Evolutionary conservation across 2,888 invertebrate species (phyloP).

Genomic region (Plebejus anna): DNA sequence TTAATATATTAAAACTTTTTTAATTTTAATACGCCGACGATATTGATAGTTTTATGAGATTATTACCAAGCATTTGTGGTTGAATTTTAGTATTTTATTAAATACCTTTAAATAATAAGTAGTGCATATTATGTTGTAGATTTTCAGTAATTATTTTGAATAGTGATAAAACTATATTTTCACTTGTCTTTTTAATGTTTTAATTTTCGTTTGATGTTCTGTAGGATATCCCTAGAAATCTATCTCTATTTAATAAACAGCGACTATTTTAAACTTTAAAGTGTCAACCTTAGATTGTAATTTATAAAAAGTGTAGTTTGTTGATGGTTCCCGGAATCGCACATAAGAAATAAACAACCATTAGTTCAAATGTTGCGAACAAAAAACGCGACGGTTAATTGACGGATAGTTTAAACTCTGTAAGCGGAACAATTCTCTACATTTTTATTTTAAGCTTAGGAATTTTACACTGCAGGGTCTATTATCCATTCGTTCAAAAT

Average conservation of each 20-base stretch:
- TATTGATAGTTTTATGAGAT: slow-evolving; percentile 20
- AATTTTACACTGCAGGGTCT: background rate
- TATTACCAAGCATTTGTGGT: background rate
- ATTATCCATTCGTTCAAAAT: background rate
- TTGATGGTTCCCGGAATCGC: background rate
- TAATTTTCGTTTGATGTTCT: no score
- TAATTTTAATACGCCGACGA: slow-evolving; percentile 56
- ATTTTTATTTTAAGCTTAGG: background rate
- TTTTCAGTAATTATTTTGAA: no score
- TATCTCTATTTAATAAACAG: no score
- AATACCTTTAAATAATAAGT: no score
- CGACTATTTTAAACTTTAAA: background rate
- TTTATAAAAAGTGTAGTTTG: background rate
- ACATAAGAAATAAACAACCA: slow-evolving; percentile 8
- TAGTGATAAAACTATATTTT: no score
- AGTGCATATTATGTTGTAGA: no score
- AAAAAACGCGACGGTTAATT: background rate
- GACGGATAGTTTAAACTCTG: slow-evolving; percentile 6
- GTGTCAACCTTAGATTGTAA: background rate
- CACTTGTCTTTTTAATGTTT: no score
- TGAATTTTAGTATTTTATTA: background rate
- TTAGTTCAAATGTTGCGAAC: slow-evolving; percentile 3
- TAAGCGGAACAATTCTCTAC: background rate
- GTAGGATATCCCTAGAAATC: no score
- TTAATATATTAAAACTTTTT: slow-evolving; percentile 74